Percentiles rank a stretch among this genome's conserved stretches.
Conservation (phyloP, 2,888 invertebrate species). For the Prenolepis imparis region DNA sequence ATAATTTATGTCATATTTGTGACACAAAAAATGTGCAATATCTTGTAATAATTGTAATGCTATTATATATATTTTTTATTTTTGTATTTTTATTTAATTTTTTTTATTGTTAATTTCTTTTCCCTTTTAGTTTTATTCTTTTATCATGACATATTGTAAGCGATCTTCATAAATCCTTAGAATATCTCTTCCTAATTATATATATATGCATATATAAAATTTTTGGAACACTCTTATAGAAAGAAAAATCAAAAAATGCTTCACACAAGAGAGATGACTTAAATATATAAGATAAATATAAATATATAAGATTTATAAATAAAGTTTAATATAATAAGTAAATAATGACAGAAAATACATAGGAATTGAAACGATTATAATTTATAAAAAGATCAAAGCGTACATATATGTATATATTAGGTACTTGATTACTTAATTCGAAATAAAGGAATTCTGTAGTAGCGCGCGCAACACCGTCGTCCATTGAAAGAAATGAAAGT, state of each 20-base stretch:
- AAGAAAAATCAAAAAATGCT: constrained; percentile 34
- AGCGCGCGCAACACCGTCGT: not conserved
- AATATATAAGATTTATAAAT: not conserved
- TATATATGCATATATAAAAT: not conserved
- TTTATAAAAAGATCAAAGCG: constrained; percentile 5
- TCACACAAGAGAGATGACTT: not conserved
- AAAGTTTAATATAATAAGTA: not conserved
- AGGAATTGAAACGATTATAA: not conserved
- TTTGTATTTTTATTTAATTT: not conserved
- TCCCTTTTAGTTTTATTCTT: not conserved
- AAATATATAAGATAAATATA: too few species aligned
- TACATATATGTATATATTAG: too few species aligned
- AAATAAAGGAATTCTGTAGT: not conserved
- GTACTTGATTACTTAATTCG: not conserved
- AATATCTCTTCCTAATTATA: not conserved
- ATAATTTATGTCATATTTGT: not conserved
- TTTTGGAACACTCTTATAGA: not conserved
- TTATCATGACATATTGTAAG: not conserved
- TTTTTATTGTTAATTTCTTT: not conserved
- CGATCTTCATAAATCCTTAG: not conserved
- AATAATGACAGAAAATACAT: not conserved
- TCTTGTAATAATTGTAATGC: not conserved
- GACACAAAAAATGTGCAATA: not conserved
- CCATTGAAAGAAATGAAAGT: not conserved
- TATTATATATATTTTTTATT: not conserved